Evolutionary conservation across 2,797 vertebrate species (phyloP), one percentile per base, ranked within the genome.

Genomic region (Clamator glandarius): DNA sequence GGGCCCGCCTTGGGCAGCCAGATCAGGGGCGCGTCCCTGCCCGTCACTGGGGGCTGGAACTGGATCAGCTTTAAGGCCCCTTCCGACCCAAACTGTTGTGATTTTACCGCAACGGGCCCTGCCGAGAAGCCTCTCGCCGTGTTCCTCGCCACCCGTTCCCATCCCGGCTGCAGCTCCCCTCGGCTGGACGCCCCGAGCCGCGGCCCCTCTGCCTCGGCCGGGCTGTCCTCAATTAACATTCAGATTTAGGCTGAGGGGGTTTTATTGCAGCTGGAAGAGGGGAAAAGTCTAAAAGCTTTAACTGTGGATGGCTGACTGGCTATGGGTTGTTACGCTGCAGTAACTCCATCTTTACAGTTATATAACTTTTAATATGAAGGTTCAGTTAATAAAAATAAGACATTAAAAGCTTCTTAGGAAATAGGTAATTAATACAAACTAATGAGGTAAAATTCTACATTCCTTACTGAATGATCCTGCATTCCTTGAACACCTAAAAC

Each of bases 401-500:
- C 62, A 90, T 88, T 87, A 69, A 91, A 91, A 90, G 44, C 64
- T 82, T 74, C 75, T 80, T 92, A 85, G 86, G 84, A 95, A 96
- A 72, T 75, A 96, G 85, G 19, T 92, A 75, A 92, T 95, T 93
- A 89, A 87, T 93, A 64, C 46, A 77, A 89, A 66, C 28, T 85
- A 93, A 90, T 68, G 35, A 87, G 75, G 83, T 78, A 87, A 92
- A 93, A 90, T 82, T 76, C 67, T 92, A 18, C 81, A 72, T 90
- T 92, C 87, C 29, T 72, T 83, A 61, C 41, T 51, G 75, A 94
- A 83, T 51, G 75, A 85, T 92, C n/a, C 51, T 66, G 46, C 87
- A 83, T 95, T 95, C 93, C 76, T 91, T 78, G 69, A 91, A 89
- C 89, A 91, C 31, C 62, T 89, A 89, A 68, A 94, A 80, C 90